A percentile compares a stretch with the other conserved stretches of the same genome.
phyloP scores from a whole-genome alignment of 92 coral and sea anemone genomes.

The Epizoanthus rinbou region DNA sequence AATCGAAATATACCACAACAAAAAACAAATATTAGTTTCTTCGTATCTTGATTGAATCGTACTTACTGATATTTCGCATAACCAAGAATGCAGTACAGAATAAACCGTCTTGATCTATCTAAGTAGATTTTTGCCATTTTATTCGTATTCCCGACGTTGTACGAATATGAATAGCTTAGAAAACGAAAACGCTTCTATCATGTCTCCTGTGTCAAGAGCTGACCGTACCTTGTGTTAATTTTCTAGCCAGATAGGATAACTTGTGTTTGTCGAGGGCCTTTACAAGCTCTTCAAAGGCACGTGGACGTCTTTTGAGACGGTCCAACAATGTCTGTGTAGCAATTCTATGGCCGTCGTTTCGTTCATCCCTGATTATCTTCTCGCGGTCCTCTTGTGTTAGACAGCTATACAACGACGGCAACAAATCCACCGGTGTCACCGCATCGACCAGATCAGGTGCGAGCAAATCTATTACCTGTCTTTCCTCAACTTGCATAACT shows the following conservation, averaged over 20 bases:
- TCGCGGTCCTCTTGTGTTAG: constrained; percentile 23
- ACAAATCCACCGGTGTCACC: constrained; percentile 17
- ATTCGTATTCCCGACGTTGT: too few relatives aligned
- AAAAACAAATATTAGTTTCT: too few relatives aligned
- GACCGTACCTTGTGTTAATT: constrained; percentile 7
- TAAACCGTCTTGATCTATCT: too few relatives aligned
- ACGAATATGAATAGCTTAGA: too few relatives aligned
- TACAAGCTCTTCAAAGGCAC: constrained; percentile 12
- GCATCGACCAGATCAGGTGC: constrained; percentile 13
- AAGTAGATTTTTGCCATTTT: too few relatives aligned
- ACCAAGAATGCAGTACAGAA: too few relatives aligned
- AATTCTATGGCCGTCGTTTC: neutral
- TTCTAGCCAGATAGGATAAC: neutral
- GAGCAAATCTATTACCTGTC: neutral
- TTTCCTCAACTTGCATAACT: constrained; percentile 20
- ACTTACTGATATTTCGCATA: too few relatives aligned
- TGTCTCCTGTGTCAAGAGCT: too few relatives aligned
- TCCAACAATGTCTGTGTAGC: constrained; percentile 19
- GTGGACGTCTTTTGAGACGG: constrained; percentile 21
- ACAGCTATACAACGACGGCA: constrained; percentile 24
- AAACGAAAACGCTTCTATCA: too few relatives aligned
- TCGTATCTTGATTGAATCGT: neutral
- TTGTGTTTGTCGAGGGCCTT: constrained; percentile 14
- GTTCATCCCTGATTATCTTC: constrained; percentile 25
- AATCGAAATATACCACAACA: neutral